These are phyloP conservation scores for Ichneumon xanthorius DNA, from an alignment of 2,888 invertebrate species.

Conservation along the genomic window DNA sequence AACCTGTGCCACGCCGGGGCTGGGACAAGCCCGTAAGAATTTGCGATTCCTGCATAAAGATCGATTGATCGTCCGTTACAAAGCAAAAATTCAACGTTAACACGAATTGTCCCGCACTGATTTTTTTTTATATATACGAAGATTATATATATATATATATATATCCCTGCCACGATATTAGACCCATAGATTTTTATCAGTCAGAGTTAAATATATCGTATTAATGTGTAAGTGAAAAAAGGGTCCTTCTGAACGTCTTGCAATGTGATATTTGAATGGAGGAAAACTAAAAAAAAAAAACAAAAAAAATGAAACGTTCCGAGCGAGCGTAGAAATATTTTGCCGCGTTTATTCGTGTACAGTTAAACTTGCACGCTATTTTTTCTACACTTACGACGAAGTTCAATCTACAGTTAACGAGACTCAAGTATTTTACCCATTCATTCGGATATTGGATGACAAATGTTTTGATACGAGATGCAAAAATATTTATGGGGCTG, in stretches of 20 bases:
- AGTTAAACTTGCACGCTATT: slow-evolving; percentile 39
- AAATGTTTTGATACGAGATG: slow-evolving; percentile 36
- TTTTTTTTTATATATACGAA: slow-evolving; percentile 4
- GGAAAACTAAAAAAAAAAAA: background rate
- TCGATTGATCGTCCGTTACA: slow-evolving; percentile 72
- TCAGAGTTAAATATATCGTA: slow-evolving; percentile 13
- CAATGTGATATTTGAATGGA: slow-evolving; percentile 32
- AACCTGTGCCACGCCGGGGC: slow-evolving; percentile 91
- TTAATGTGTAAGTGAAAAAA: slow-evolving; percentile 4
- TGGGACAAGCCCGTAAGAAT: slow-evolving; percentile 91
- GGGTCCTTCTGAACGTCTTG: slow-evolving; percentile 23
- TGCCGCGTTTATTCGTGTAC: slow-evolving; percentile 24
- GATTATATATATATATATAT: slow-evolving; percentile 11
- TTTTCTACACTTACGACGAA: slow-evolving; percentile 36
- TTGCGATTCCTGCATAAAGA: slow-evolving; percentile 89
- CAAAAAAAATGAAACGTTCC: slow-evolving; percentile 2
- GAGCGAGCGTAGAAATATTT: slow-evolving; percentile 29
- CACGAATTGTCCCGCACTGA: background rate
- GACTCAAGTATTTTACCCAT: slow-evolving; percentile 12
- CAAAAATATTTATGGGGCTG: slow-evolving; percentile 48
- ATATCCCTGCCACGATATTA: slow-evolving; percentile 14
- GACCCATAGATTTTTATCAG: slow-evolving; percentile 8
- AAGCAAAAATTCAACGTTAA: background rate
- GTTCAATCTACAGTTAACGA: slow-evolving; percentile 13
- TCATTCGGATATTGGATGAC: slow-evolving; percentile 3